Evolutionary conservation across 2,888 invertebrate species (phyloP), one percentile per base, ranked within the genome.

Genomic region (Hyposoter didymator): DNA sequence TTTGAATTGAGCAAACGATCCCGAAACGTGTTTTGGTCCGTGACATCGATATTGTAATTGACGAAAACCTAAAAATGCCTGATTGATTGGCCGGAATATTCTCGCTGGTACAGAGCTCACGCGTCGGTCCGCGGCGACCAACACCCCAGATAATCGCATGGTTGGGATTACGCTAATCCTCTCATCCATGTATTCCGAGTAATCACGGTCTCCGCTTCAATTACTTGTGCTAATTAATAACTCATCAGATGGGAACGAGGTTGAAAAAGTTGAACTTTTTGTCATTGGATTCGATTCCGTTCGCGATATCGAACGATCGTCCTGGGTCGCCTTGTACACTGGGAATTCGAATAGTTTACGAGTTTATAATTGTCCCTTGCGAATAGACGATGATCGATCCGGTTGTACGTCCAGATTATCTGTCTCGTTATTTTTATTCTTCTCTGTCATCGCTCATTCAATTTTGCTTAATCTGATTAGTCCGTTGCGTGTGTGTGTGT

Each of bases 401-500:
- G 70, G 39, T 59, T 74, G 47, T 35, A 73, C 39, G 28, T 45
- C 22, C 7, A 14, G 1, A 59, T 59, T 59, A 59, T 59, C 14
- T 59, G 0, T 52, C 49, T 52, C 49, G 28, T n/a, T 52, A 10
- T 28, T 28, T 59, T 19, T 28, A n/a, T 28, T 28, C 28, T 10
- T 32, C 22, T 43, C 49, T 52, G 43, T 55, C 32, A 28, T 32
- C 66, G 32, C 75, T 69, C 66, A 83, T 80, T 70, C 80, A 76
- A 83, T 76, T 79, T 66, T 72, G 47, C 47, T 73, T 49, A 55
- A 69, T 62, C 52, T 78, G 78, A 82, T 78, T 78, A 78, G 81
- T 85, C 17, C 78, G 75, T 78, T 28, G 45, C 35, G 32, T 28
- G 35, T 52, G 12, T 19, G 45, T 52, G 32, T 28, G 35, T 52